These are phyloP conservation scores for Magallana angulata DNA, from an alignment of 1,140 invertebrate species.

Conservation along the genomic window DNA sequence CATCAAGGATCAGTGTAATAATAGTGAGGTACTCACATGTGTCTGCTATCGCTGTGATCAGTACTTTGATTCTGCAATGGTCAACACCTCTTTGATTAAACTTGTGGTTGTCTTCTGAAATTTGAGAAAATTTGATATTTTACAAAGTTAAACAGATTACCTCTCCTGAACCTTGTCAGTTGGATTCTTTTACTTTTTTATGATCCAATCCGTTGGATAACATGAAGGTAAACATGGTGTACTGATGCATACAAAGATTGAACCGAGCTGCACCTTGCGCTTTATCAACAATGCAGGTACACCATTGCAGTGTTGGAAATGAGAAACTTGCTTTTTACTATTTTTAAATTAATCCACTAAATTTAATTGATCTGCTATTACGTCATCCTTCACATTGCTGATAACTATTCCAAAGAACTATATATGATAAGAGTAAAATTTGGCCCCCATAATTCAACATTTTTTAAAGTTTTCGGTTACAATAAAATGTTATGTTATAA, in stretches of 20 bases:
- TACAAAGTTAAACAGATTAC: not conserved
- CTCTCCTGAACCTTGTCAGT: not conserved
- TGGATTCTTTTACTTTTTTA: not conserved
- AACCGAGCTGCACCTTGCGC: not conserved
- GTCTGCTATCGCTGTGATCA: too few relatives aligned
- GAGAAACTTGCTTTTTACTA: not conserved
- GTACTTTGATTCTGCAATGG: too few relatives aligned
- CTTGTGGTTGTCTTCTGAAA: not conserved
- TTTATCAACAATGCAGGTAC: not conserved
- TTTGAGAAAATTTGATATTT: not conserved
- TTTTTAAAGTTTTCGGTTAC: too few relatives aligned
- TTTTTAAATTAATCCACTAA: not conserved
- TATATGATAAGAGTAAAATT: too few relatives aligned
- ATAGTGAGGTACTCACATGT: too few relatives aligned
- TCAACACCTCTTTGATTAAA: too few relatives aligned
- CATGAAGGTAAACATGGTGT: not conserved
- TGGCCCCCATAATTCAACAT: too few relatives aligned
- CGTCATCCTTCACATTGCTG: not conserved
- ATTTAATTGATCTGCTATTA: slow-evolving; percentile 15
- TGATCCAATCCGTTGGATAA: not conserved
- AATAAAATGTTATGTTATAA: too few relatives aligned
- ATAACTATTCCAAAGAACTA: too few relatives aligned
- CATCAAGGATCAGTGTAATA: too few relatives aligned
- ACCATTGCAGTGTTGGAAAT: not conserved
- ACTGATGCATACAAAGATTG: not conserved